phyloP scores from a whole-genome alignment of 2,888 invertebrate species.

The Lasioglossum vierecki region DNA sequence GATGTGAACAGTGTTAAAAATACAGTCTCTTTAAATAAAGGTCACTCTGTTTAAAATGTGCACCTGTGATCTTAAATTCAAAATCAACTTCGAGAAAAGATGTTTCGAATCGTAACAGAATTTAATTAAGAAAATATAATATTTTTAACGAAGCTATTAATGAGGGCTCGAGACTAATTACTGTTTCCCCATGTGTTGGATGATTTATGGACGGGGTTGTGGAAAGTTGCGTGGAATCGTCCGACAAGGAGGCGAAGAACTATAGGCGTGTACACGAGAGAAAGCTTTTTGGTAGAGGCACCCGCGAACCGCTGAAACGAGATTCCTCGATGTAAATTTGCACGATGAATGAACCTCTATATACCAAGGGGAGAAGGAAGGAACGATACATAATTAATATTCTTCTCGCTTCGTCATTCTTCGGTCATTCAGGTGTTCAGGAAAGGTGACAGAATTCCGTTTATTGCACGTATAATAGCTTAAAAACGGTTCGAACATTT shows the following conservation, averaged over 20 bases:
- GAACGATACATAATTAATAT: slow-evolving; percentile 75
- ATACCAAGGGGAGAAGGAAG: slow-evolving; percentile 63
- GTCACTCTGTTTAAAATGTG: neutral
- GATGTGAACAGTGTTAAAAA: neutral
- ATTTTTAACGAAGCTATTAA: neutral
- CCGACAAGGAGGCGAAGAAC: neutral
- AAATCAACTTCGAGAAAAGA: too few relatives aligned
- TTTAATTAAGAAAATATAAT: neutral
- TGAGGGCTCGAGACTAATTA: neutral
- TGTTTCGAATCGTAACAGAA: too few relatives aligned
- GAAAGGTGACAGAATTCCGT: slow-evolving; percentile 81
- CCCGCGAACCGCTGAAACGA: neutral
- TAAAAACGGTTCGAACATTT: slow-evolving; percentile 58
- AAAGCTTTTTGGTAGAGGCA: neutral
- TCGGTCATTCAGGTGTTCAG: slow-evolving; percentile 79
- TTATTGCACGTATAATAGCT: slow-evolving; percentile 79
- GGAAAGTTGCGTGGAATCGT: neutral
- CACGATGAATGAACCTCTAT: slow-evolving; percentile 59
- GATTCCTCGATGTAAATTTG: slow-evolving; percentile 46
- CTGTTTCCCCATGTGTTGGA: neutral
- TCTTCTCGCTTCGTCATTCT: slow-evolving; percentile 79
- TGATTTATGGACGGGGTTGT: neutral
- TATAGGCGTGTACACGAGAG: neutral
- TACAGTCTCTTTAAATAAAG: neutral
- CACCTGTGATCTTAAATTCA: too few relatives aligned